These are phyloP conservation scores for Whitmania pigra DNA, from an alignment of 1,140 invertebrate species.

Conservation along the genomic window DNA sequence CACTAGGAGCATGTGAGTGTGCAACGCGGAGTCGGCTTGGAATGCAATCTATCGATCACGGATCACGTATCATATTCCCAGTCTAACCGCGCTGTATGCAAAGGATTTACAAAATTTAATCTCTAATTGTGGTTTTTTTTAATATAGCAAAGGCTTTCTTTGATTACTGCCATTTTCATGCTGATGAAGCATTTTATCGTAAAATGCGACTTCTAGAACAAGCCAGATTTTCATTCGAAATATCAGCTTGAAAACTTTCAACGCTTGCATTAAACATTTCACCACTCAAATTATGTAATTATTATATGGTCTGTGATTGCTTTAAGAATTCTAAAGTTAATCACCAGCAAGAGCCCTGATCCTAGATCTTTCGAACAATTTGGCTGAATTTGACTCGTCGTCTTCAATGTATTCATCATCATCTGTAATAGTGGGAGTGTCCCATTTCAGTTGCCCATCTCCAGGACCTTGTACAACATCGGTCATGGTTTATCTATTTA, in stretches of 20 bases:
- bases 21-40: too few relatives aligned
- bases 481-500: constrained; percentile 30
- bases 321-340: constrained; percentile 26
- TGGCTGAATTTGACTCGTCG: constrained; percentile 90
- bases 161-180: too few relatives aligned
- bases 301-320: background rate
- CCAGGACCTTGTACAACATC: constrained; percentile 33
- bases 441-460: constrained; percentile 34
- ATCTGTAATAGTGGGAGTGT: constrained; percentile 44
- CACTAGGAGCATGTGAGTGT: too few relatives aligned
- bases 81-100: too few relatives aligned
- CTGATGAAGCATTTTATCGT: too few relatives aligned
- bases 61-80: too few relatives aligned
- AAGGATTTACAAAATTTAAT: too few relatives aligned
- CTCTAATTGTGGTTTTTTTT: too few relatives aligned
- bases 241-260: background rate
- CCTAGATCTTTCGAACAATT: constrained; percentile 92
- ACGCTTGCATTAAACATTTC: background rate
- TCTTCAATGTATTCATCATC: constrained; percentile 82
- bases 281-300: background rate
- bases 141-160: too few relatives aligned
- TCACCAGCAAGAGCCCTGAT: constrained; percentile 94
- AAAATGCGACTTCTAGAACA: too few relatives aligned
- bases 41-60: too few relatives aligned
- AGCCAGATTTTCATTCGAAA: too few relatives aligned